phyloP scores from a whole-genome alignment of 2,797 vertebrate species.

The Danio tinwini region DNA sequence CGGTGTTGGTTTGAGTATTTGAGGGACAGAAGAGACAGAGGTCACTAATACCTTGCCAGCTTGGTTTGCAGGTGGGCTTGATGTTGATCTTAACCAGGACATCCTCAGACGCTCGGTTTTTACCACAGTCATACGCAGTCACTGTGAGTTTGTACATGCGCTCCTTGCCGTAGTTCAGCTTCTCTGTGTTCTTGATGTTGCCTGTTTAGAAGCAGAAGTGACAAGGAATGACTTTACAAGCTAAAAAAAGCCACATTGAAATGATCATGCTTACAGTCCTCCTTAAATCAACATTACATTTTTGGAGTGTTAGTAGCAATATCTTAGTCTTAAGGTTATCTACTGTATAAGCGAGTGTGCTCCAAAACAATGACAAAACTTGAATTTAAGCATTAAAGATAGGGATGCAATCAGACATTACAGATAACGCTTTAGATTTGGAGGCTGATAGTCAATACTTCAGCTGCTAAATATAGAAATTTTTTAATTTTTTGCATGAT shows the following conservation, averaged over 20 bases:
- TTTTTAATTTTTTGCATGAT: no score
- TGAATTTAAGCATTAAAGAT: no score
- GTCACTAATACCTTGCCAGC: slow-evolving; percentile 90
- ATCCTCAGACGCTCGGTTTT: slow-evolving; percentile 93
- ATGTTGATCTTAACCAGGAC: slow-evolving; percentile 94
- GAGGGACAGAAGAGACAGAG: neutral
- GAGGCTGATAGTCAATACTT: no score
- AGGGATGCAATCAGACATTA: no score
- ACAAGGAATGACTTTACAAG: slow-evolving; percentile 1
- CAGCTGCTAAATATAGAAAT: no score
- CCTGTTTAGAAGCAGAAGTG: slow-evolving; percentile 72
- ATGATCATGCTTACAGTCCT: slow-evolving; percentile 19
- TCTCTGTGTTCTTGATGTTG: slow-evolving; percentile 95
- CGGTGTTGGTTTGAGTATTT: neutral
- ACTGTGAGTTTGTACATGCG: slow-evolving; percentile 95
- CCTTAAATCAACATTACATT: slow-evolving; percentile 35
- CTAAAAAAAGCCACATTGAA: neutral
- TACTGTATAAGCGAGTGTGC: no score
- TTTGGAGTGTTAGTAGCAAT: no score
- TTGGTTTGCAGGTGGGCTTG: slow-evolving; percentile 93
- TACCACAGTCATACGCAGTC: slow-evolving; percentile 97
- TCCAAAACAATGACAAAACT: no score
- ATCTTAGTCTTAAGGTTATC: no score
- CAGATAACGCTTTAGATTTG: no score
- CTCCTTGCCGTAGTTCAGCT: slow-evolving; percentile 91